Base-by-base conservation (phyloP, 2,113 vertebrate genomes). In the Pavo muticus region DNA sequence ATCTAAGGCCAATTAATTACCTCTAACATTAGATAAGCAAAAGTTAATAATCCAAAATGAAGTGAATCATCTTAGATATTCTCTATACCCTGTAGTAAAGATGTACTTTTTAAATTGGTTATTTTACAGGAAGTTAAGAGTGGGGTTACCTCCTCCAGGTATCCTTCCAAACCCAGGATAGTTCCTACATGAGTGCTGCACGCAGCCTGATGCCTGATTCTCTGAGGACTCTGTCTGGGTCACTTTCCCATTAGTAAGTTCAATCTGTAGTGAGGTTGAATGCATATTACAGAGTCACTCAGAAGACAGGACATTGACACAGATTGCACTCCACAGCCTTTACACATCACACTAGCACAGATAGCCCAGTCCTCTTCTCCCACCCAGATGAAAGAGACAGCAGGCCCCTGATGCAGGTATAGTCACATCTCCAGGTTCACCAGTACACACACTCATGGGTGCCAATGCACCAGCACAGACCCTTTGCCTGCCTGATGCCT, bases 181-280 rank as follows among this genome's bases (percentile, higher is more conserved):
- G 1, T 2, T 24, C 23, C 24, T 57, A 6, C 2, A 0, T 0
- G 0, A 30, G 9, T 1, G 2, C 14, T 65, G 35, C 25, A 65
- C 48, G 35, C 20, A 65, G 23, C 14, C 23, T 29, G 1, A 11
- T 40, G 29, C 18, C 48, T 35, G 19, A 15, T 10, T 14, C 72
- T 9, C 1, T 1, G 1, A 39, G 24, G 5, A 35, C 29, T 56
- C 27, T 50, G 16, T 48, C 23, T 50, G 16, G 39, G 35, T 50
- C 24, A 13, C 19, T 50, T 56, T 57, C 11, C 40, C 0, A 1
- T 72, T 72, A 73, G 8, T 29, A 73, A 42, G 15, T 59, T 73
- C 35, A 59, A 25, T 5, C 30, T 50, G 12, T 20, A 50, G 24
- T 10, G 40, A 57, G 29, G 24, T 11, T 67, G 59, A 39, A 6